Evolutionary conservation across 2,797 vertebrate genomes (phyloP), one percentile per base, ranked within the genome.

Genomic region (Dromococcyx pavoninus): DNA sequence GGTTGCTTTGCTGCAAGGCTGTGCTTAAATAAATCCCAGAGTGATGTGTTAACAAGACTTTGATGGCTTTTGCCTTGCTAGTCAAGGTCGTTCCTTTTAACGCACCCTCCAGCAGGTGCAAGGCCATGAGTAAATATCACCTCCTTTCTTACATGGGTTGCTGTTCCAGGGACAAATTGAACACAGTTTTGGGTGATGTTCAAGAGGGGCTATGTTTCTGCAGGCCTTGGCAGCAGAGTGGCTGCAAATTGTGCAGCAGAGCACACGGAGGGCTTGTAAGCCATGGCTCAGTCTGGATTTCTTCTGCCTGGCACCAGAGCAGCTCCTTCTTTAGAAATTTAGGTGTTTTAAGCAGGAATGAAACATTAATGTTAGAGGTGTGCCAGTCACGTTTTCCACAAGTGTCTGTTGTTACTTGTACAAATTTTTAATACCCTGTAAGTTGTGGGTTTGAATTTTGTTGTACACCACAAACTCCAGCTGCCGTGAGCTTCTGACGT

Each of bases 1-100:
- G 82, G 76, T 85, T 43, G 14, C 64, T 88, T 72, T 86, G 88
- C 58, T 69, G 62, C 66, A 69, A 86, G 81, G 87, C 69, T 83
- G 73, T 19, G 70, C 51, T 56, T 82, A 72, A 65, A 65, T 33
- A 60, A 58, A 83, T 67, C 71, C 91, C 86, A 80, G 89, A 89
- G 88, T 28, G 39, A 41, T 37, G 79, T 39, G 51, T 44, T 93
- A 92, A 80, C 37, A 44, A 60, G 79, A 41, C 4, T 24, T 23
- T 23, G 64, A 86, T 92, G 81, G 83, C 62, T 90, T 90, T 77
- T 48, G 39, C 82, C 64, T 62, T n/a, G 64, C 70, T 50, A 37
- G 43, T 28, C 72, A 71, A 41, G 72, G 84, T 16, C 39, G 15
- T 41, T 53, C 79, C 33, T 74, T 67, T 35, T 43, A 85, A 69